Evolutionary conservation across 2,113 vertebrate genomes (phyloP).

Genomic region (human (Homo sapiens)): DNA sequence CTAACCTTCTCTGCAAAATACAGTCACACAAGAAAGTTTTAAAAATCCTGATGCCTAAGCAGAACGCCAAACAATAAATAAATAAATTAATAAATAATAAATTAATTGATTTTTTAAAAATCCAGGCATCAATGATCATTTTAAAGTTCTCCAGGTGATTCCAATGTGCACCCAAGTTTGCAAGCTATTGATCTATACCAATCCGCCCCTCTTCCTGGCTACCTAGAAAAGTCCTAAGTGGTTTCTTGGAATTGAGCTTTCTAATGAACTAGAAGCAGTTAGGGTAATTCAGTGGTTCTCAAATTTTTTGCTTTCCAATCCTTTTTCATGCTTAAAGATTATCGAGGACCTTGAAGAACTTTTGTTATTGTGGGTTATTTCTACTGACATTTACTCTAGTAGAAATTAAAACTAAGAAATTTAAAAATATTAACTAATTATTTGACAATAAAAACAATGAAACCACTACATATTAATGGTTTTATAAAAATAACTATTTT

Average conservation of each 20-base stretch:
- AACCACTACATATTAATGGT: background rate
- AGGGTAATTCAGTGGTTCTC: background rate
- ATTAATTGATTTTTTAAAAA: background rate
- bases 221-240: background rate
- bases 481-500: slow-evolving; percentile 14
- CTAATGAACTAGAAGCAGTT: background rate
- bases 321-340: background rate
- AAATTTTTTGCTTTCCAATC: background rate
- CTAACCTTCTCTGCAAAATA: background rate
- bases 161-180: background rate
- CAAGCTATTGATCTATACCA: background rate
- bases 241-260: background rate
- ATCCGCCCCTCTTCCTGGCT: background rate
- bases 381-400: background rate
- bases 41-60: background rate
- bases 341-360: background rate
- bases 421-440: background rate
- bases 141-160: background rate
- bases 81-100: background rate
- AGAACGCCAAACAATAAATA: background rate
- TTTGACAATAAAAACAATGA: slow-evolving; percentile 6
- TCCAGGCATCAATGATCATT: background rate
- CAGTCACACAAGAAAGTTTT: background rate
- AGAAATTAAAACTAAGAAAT: background rate
- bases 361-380: background rate